Base-by-base conservation (phyloP, 1,140 invertebrate genomes). In the Trissolcus basalis region DNA sequence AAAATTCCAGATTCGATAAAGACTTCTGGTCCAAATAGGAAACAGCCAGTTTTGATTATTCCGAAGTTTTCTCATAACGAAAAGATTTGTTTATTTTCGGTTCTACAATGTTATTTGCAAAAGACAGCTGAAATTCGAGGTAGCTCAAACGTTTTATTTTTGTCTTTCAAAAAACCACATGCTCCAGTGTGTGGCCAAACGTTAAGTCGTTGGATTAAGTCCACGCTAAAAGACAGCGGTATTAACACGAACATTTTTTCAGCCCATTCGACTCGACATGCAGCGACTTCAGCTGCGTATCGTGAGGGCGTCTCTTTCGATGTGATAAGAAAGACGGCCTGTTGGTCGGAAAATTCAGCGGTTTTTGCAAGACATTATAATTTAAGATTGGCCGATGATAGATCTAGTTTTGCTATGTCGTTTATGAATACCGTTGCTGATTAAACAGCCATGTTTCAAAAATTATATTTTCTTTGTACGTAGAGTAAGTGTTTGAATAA, bases 241-340 rank as follows among this genome's bases (percentile, higher is more conserved):
- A 45, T 56, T 4, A 27, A 56, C 45, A 56, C 7, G 11, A 12
- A 16, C 2, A 45, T 56, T 7, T 59, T 59, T 59, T 36, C 43
- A 6, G 55, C 15, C 7, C 44, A 59, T 15, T 48, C 44, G 0
- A 59, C 55, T 7, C 43, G 55, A 2, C 55, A 59, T 12, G 55
- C 55, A 16, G 78, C 50, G 45, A 78, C 80, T 51, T 58, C 73
- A 0, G 73, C 63, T n/a, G 39, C 77, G 9, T 68, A 80, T 41
- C 51, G 76, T 13, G 77, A 79, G 32, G 72, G 75, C 44, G 55
- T 69, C 9, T 47, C 61, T 51, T 13, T 53, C 4, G 49, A 50
- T 11, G 12, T 56, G 15, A 45, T 69, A 2, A 35, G 32, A 36
- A 48, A 39, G 4, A 72, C 78, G 5, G 58, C 65, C 16, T 10